phyloP scores from a whole-genome alignment of 2,113 vertebrate species.

The Kryptolebias marmoratus region DNA sequence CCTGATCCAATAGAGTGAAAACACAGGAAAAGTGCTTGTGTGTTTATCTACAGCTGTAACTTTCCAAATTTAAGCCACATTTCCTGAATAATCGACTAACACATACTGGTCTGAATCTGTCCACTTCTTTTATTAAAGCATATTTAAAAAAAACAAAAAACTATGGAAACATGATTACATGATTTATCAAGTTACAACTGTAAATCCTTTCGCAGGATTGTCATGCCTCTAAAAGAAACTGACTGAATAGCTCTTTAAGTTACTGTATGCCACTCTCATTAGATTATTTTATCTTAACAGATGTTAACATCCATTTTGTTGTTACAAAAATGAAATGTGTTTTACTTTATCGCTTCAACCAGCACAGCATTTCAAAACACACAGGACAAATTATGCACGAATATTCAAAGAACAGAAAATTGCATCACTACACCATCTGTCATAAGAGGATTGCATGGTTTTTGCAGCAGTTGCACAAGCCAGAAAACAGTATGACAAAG shows the following conservation, averaged over 20 bases:
- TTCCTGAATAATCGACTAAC: too few relatives aligned
- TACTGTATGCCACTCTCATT: not conserved
- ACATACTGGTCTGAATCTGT: too few relatives aligned
- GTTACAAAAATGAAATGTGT: not conserved
- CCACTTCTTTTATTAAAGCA: too few relatives aligned
- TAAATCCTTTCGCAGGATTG: not conserved
- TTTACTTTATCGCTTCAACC: not conserved
- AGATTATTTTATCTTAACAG: not conserved
- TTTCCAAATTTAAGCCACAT: too few relatives aligned
- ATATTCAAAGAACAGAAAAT: conserved; percentile 21
- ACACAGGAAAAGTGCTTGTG: too few relatives aligned
- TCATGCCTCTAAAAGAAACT: not conserved
- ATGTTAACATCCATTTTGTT: not conserved
- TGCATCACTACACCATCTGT: conserved; percentile 39
- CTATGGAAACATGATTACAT: not conserved
- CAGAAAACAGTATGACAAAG: conserved; percentile 14
- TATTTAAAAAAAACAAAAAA: too few relatives aligned
- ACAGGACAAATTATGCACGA: conserved; percentile 15
- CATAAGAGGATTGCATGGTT: conserved; percentile 23
- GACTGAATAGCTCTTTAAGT: not conserved
- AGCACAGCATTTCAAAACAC: not conserved
- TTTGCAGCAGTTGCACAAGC: conserved; percentile 47
- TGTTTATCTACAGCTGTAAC: too few relatives aligned
- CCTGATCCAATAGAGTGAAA: too few relatives aligned
- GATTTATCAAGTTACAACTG: not conserved